Evolutionary conservation across 1,140 invertebrate species (phyloP), one percentile per base, ranked within the genome.

Genomic region (Pogonomyrmex barbatus): DNA sequence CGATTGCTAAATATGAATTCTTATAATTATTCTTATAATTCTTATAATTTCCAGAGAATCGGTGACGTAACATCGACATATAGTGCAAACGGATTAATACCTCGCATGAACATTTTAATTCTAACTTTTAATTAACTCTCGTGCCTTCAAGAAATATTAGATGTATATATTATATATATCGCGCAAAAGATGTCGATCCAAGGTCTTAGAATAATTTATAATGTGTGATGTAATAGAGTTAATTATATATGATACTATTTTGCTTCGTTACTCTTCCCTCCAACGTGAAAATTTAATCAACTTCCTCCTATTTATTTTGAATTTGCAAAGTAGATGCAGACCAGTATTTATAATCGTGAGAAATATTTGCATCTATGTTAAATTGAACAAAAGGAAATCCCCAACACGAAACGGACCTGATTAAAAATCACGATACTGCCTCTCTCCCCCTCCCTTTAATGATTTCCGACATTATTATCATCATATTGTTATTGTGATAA

Each of bases 131-230:
- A 78, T 78, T 47, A 65, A 39, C 17, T 50, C 45, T 36, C 33
- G 24, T 58, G n/a, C 12, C n/a, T 52, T 36, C 30, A 30, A 47
- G 10, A 4, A 76, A 39, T 60, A 76, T 39, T 8, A 12, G 39
- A 76, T 39, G 45, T 60, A 58, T 1, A 84, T 14, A 50, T 62
- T 60, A 58, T 0, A 84, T 14, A 50, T 62, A 6, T 62, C 58
- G 36, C 30, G 10, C 39, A 30, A 42, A 54, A 81, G 39, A 71
- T 14, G 30, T 56, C 67, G 17, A 67, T 76, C 17, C 45, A 14
- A 60, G 50, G 9, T 65, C 85, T 86, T 86, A 67, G 56, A 86
- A 86, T 86, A 86, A 79, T 86, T 79, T 82, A 82, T 70, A 70
- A 60, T 42, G 14, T 54, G 30, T n/a, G 33, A 63, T 82, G 60